Evolutionary conservation across 2,888 invertebrate species (phyloP), one percentile per base, ranked within the genome.

Genomic region (Drosophila ustulata): DNA sequence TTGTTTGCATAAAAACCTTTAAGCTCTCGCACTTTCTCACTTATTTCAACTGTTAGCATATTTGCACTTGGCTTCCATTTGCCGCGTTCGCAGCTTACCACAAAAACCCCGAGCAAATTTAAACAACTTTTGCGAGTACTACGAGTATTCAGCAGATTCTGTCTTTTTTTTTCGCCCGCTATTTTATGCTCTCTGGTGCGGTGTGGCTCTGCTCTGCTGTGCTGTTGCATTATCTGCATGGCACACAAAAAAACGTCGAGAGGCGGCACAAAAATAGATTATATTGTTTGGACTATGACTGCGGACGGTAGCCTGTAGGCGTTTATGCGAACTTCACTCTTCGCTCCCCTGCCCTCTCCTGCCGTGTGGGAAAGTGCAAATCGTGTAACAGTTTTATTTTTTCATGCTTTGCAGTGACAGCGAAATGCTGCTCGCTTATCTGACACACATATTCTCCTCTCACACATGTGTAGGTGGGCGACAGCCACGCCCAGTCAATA

Each of bases 381-480:
- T 75, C 78, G 72, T 80, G 78, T 80, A 65, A 32, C 18, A 37
- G n/a, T 47, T 64, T 50, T 11, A 25, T 46, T 71, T 70, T 71
- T 58, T 55, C 52, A 57, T 34, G 45, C 55, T 32, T 79, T 39
- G 51, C 65, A 72, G 49, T 73, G 78, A 75, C 70, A 83, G 73
- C 82, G 58, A 77, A 87, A 78, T 89, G 80, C 75, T 74, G 64
- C 50, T 43, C 66, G 75, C 88, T 86, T 89, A 86, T 86, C 89
- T 82, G 82, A 71, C 85, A 71, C 74, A 75, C 59, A 65, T 66
- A 65, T 71, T 58, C 61, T 18, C 32, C 43, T 43, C 25, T 49
- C 11, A 23, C 18, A 0, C 7, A 25, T 7, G 32, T 30, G 28
- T 32, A 13, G 32, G 57, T 47, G 45, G 43, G 72, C 46, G 55